phyloP scores from a whole-genome alignment of 2,113 vertebrate species.

The Pogona vitticeps region DNA sequence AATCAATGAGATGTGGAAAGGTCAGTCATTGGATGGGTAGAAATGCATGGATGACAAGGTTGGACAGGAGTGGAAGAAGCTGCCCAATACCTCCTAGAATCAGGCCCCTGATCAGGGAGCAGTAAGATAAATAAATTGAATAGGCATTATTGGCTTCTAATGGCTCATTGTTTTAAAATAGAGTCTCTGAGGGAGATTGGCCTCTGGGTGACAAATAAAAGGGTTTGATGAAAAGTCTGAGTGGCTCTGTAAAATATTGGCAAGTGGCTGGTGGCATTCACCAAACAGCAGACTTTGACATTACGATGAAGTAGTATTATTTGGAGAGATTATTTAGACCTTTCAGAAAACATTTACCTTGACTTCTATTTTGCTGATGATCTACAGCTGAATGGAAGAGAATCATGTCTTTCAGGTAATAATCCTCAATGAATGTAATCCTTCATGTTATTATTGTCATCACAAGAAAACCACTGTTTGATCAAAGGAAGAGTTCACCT shows the following conservation, averaged over 20 bases:
- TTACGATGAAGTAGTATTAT: background rate
- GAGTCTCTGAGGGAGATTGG: background rate
- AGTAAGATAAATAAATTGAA: background rate
- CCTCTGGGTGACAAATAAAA: background rate
- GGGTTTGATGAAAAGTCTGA: background rate
- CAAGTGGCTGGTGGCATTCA: background rate
- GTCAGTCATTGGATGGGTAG: too few species aligned
- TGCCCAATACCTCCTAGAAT: background rate
- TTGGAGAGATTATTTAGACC: background rate
- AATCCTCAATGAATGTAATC: background rate
- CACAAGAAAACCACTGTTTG: background rate
- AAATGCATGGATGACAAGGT: background rate
- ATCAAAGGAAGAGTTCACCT: background rate
- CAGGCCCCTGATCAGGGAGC: background rate
- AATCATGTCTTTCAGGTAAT: background rate
- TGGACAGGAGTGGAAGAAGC: background rate
- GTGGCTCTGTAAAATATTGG: background rate
- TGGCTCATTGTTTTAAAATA: background rate
- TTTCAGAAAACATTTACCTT: too few species aligned
- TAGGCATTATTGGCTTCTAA: background rate
- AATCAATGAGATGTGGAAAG: too few species aligned
- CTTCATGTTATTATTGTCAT: background rate
- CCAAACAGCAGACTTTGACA: background rate
- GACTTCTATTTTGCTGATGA: too few species aligned
- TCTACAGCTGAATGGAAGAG: background rate